Evolutionary conservation across 2,888 invertebrate genomes (phyloP).

Genomic region (Pammene aurita): DNA sequence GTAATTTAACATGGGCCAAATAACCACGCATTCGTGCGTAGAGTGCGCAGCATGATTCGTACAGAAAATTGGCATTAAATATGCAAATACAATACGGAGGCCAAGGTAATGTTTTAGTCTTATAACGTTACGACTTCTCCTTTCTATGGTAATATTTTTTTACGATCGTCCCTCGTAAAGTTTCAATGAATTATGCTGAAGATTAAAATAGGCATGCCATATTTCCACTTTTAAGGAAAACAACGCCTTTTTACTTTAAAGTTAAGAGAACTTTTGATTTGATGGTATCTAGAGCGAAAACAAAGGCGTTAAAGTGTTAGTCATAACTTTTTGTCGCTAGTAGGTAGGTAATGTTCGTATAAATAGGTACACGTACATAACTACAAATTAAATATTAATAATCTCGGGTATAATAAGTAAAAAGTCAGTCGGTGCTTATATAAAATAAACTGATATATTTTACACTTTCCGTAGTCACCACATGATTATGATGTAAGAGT

Average conservation of each 20-base stretch:
- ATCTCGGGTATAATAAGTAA: too few species aligned
- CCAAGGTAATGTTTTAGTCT: constrained; percentile 56
- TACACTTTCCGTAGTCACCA: too few species aligned
- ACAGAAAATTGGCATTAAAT: constrained; percentile 55
- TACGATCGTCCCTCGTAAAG: constrained; percentile 59
- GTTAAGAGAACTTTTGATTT: neutral
- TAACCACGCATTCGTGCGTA: neutral
- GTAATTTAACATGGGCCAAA: neutral
- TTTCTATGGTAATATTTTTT: constrained; percentile 69
- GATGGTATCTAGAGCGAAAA: neutral
- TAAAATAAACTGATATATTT: too few species aligned
- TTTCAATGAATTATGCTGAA: constrained; percentile 52
- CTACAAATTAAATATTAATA: too few species aligned
- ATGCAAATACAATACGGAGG: constrained; percentile 59
- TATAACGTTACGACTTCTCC: constrained; percentile 62
- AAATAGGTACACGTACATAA: neutral
- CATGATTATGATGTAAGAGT: too few species aligned
- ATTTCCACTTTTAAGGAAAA: constrained; percentile 6
- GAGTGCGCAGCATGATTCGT: constrained; percentile 46
- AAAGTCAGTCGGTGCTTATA: too few species aligned
- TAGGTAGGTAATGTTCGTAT: neutral
- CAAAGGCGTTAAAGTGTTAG: constrained; percentile 7
- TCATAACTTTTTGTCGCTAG: constrained; percentile 10
- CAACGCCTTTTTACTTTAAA: neutral
- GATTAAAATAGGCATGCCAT: constrained; percentile 51